Base-by-base conservation (phyloP, 1,140 invertebrate genomes). In the Drosophila subobscura region DNA sequence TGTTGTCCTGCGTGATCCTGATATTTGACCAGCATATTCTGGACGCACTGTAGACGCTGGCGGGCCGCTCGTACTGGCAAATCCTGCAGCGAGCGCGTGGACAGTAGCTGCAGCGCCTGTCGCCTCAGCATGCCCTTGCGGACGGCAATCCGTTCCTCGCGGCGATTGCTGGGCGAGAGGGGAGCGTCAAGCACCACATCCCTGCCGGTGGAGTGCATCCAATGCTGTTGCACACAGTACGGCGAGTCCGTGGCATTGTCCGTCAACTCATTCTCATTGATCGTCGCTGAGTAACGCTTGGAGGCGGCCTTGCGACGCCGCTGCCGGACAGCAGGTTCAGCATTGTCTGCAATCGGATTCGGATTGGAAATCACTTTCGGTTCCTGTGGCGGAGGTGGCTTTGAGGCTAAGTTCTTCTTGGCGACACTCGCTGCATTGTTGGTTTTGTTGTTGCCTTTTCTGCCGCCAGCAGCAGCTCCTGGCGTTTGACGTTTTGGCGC, bases 121-220 rank as follows among this genome's bases (percentile, higher is more conserved):
- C 89, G 75, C 3, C 79, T 75, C 20, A 91, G 51, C 8, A 77
- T 22, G 5, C 68, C 72, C 5, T 90, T 90, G 4, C 77, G 68
- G n/a, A 75, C 49, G 0, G 81, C 85, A 56, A 91, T 91, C 23
- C 90, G 77, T 56, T 91, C 74, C 61, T 91, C 91, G 7, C 83
- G 83, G 0, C 86, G 71, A 37, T 66, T 77, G 20, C 58, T 68
- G 0, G 52, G 54, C 23, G 61, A 70, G 0, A 70, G 23, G 0
- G 47, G 64, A 6, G 47, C 3, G 33, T 79, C 67, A 37, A 56
- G 8, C 0, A n/a, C 12, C 16, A 64, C 5, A 29, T 90, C 63
- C 40, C 58, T 65, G 51, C 42, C 49, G 2, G 8, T 33, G 8
- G 45, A 41, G n/a, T 67, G 57, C 29, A 90, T 14, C 90, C 90